A percentile compares a stretch with the other conserved stretches of the same genome.
Conservation (phyloP, 2,888 invertebrate species). For the Nemoura dubitans region DNA sequence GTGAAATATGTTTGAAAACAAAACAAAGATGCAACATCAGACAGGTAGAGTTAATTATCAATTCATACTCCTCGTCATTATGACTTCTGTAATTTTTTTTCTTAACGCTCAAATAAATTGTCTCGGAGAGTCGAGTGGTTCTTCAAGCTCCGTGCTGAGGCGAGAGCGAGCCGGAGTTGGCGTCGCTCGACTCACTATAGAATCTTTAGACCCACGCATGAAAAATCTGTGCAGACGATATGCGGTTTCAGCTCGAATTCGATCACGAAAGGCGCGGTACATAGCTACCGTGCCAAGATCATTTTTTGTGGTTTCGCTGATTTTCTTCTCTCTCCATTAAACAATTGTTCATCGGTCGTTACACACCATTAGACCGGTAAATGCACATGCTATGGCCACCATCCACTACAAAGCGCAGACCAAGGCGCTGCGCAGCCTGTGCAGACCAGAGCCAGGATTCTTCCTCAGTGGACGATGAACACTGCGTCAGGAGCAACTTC, state of each 20-base stretch:
- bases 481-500: neutral
- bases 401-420: neutral
- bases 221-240: slow-evolving; percentile 19
- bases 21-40: slow-evolving; percentile 7
- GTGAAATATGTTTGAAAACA: neutral
- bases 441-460: neutral
- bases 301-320: slow-evolving; percentile 13
- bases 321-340: slow-evolving; percentile 30
- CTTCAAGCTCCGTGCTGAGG: neutral
- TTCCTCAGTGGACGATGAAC: neutral
- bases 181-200: too few relatives aligned
- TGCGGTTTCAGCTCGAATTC: slow-evolving; percentile 8
- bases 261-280: neutral
- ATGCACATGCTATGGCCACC: slow-evolving; percentile 2
- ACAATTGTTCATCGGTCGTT: slow-evolving; percentile 34
- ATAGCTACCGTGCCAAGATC: neutral
- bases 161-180: neutral
- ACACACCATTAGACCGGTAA: slow-evolving; percentile 32
- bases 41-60: slow-evolving; percentile 32
- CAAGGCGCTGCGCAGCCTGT: neutral
- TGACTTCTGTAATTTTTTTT: slow-evolving; percentile 31
- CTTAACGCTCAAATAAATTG: slow-evolving; percentile 4
- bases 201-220: slow-evolving; percentile 26
- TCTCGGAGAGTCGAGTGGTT: slow-evolving; percentile 19
- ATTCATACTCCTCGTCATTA: slow-evolving; percentile 27